Evolutionary conservation across 2,113 vertebrate genomes (phyloP).

Genomic region (Tragelaphus imberbis): DNA sequence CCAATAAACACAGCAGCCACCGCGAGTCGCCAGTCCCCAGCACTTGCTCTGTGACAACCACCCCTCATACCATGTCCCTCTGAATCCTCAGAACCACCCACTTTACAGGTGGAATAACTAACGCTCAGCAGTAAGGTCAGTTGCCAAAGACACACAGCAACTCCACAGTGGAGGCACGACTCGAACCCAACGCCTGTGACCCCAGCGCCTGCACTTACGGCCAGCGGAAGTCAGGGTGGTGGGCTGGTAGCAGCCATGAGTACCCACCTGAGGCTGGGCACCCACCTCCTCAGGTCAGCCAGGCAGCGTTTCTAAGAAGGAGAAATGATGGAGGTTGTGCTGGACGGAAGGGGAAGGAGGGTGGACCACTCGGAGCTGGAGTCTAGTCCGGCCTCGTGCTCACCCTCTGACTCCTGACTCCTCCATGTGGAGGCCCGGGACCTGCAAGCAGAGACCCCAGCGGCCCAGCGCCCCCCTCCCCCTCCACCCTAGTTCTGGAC

Average conservation of each 20-base stretch:
- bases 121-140: neutral
- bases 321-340: no score
- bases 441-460: neutral
- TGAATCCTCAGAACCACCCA: neutral
- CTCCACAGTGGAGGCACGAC: neutral
- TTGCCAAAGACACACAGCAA: neutral
- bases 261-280: neutral
- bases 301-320: neutral
- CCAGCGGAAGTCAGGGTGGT: neutral
- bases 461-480: accelerated
- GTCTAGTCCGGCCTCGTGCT: neutral
- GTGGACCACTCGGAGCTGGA: neutral
- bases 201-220: neutral
- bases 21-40: accelerated
- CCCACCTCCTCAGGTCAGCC: accelerated
- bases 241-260: neutral
- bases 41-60: neutral
- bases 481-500: neutral
- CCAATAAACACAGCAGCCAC: accelerated
- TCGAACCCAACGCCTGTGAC: neutral
- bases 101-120: neutral
- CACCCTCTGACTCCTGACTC: no score
- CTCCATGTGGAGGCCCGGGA: accelerated
- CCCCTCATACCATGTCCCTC: accelerated
- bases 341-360: neutral